Base-by-base conservation (phyloP, 2,113 vertebrate species). In the Phyllostomus hastatus region DNA sequence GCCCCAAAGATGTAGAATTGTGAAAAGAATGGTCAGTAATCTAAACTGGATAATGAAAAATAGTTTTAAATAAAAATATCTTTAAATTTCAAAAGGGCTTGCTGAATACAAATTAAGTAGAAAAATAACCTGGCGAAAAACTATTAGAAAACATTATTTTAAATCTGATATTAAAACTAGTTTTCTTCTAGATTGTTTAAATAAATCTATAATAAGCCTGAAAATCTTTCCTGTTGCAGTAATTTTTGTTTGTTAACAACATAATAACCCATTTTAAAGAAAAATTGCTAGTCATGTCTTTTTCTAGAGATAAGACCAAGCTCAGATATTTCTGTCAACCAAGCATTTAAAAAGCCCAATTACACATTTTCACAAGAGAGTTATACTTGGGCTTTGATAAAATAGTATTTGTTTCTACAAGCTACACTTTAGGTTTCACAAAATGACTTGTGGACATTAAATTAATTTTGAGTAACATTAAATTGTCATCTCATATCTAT, bases 241-340 rank as follows among this genome's bases (percentile, higher is more conserved):
- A 46, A 35, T 91, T 92, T 95, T 96, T 67, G 41, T 85, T 88
- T 96, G 72, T 41, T 50, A 41, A 48, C 14, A 80, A 76, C 54
- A 59, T 90, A 69, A 28, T 85, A 38, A 46, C 2, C 20, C 19
- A 83, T 93, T 75, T 92, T 57, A 92, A 97, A 85, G 50, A 92
- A 87, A 48, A 96, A 59, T 6, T 26, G 35, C 10, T 93, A 66
- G 84, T 66, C 48, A 24, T 52, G 33, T 89, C 59, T 94, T 91
- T 93, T 83, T 87, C 46, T 72, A 96, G 80, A 94, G 54, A 52
- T 64, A 90, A 90, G 70, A 88, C 88, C 43, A 85, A 59, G 17
- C 87, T 33, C 22, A 89, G 73, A 73, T 80, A 15, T 69, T 88
- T 93, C 78, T 81, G n/a, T 75, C 43, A 73, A 14, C 10, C 33